Base-by-base conservation (phyloP, 1,140 invertebrate species). In the Anastatus disparis region DNA sequence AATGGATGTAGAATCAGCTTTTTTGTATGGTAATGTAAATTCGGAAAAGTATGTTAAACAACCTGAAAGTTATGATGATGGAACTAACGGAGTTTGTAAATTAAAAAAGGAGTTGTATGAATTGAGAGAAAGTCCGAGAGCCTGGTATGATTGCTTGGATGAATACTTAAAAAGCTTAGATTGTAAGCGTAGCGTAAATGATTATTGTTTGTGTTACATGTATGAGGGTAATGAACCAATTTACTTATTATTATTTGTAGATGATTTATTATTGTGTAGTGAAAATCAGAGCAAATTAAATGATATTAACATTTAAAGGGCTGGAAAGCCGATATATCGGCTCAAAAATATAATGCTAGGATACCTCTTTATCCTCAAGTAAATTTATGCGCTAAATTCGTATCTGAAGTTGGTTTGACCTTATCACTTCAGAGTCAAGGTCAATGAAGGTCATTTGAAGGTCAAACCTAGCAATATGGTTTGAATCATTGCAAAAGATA, bases 71-170 rank as follows among this genome's bases (percentile, higher is more conserved):
- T 80, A 71, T 61, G 55, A 66, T n/a, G 56, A 69, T 53, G 50
- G 46, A 46, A 58, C 72, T 58, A 61, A 67, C 38, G 73, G 67
- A 65, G 76, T 79, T 24, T 77, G 61, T 67, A 71, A 72, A 70
- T 70, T 79, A 44, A 63, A 70, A 55, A 79, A 80, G 69, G 67
- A 75, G 24, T 55, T 83, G 3, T 82, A 82, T 72, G 80, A 79
- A 13, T 64, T 82, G 17, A 73, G 72, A 64, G 75, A 79, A 73
- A 74, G 72, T 42, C 74, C 76, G 10, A 27, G 77, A 22, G 20
- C 40, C n/a, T 82, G 77, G 78, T 74, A 78, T 66, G 66, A 77
- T 27, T 73, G 68, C 48, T 74, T 78, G 27, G 24, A 75, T 55
- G 46, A 46, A 6, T 72, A 27, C 65, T 12, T 76, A 22, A 63